Evolutionary conservation across 1,140 invertebrate genomes (phyloP).

Genomic region (Drosophila nannoptera): DNA sequence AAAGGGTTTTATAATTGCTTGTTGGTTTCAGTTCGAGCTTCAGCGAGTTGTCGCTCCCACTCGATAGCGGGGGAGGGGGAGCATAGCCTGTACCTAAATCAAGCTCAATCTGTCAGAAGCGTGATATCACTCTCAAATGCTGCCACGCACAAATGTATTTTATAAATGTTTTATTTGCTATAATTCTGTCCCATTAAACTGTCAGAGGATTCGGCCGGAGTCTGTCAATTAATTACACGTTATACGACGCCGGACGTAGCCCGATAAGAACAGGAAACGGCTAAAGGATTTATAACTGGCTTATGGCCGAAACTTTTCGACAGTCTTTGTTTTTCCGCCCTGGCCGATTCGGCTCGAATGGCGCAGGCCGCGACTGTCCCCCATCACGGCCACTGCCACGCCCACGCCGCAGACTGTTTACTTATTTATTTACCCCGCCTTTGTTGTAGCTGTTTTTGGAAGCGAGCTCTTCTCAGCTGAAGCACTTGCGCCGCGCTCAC

Average conservation of each 20-base stretch:
- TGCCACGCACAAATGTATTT: neutral
- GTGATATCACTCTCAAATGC: constrained; percentile 2
- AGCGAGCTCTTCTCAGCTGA: constrained; percentile 28
- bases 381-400: constrained; percentile 7
- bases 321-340: constrained; percentile 7
- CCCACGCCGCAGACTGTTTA: constrained; percentile 35
- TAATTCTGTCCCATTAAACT: constrained; percentile 2
- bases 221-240: constrained; percentile 30
- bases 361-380: neutral
- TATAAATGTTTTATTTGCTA: constrained; percentile 2
- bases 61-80: neutral
- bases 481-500: constrained; percentile 59
- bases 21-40: constrained; percentile 10
- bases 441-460: constrained; percentile 24
- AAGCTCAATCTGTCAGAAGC: constrained; percentile 38
- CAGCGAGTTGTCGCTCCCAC: neutral
- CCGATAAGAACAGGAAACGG: constrained; percentile 15
- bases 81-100: constrained; percentile 44
- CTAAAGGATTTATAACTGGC: constrained; percentile 20
- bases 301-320: constrained; percentile 7
- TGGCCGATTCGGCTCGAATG: constrained; percentile 19
- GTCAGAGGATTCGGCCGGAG: constrained; percentile 21
- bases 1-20: constrained; percentile 58
- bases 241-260: constrained; percentile 27
- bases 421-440: constrained; percentile 52